Evolutionary conservation across 2,888 invertebrate species (phyloP).

Genomic region (Pteria penguin): DNA sequence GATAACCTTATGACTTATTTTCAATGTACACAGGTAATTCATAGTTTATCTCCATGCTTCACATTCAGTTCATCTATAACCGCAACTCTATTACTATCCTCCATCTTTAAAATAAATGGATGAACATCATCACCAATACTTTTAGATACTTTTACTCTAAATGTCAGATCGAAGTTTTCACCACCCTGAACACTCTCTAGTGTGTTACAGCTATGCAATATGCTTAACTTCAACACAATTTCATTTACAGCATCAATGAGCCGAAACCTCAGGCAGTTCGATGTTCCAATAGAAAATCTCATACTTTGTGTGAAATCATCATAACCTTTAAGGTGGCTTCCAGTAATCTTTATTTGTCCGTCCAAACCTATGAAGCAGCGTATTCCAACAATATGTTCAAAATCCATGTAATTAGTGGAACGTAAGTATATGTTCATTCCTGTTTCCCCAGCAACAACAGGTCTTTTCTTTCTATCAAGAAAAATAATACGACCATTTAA

Average conservation of each 20-base stretch:
- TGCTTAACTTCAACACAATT: constrained; percentile 63
- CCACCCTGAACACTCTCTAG: constrained; percentile 63
- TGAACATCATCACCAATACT: constrained; percentile 58
- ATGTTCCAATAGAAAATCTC: constrained; percentile 66
- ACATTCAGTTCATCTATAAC: constrained; percentile 72
- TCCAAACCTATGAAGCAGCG: constrained; percentile 70
- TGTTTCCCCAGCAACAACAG: constrained; percentile 59
- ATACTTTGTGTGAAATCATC: constrained; percentile 55
- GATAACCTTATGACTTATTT: too few relatives aligned
- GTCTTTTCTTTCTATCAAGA: constrained; percentile 58
- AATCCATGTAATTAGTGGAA: constrained; percentile 64
- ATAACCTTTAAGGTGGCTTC: constrained; percentile 51
- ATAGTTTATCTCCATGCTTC: constrained; percentile 46
- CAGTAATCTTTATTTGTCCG: constrained; percentile 65
- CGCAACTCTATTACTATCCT: constrained; percentile 69
- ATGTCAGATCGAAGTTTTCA: constrained; percentile 52
- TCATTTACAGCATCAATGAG: constrained; percentile 62
- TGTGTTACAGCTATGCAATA: constrained; percentile 69
- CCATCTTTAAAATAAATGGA: constrained; percentile 71
- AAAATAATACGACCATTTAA: constrained; percentile 70
- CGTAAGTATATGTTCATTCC: constrained; percentile 70
- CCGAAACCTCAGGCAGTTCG: constrained; percentile 69
- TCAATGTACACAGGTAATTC: too few relatives aligned
- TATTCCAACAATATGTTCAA: constrained; percentile 70
- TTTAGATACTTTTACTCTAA: constrained; percentile 56